These are phyloP conservation scores for Notothenia rossii DNA, from an alignment of 2,113 vertebrate species.

Conservation along the genomic window DNA sequence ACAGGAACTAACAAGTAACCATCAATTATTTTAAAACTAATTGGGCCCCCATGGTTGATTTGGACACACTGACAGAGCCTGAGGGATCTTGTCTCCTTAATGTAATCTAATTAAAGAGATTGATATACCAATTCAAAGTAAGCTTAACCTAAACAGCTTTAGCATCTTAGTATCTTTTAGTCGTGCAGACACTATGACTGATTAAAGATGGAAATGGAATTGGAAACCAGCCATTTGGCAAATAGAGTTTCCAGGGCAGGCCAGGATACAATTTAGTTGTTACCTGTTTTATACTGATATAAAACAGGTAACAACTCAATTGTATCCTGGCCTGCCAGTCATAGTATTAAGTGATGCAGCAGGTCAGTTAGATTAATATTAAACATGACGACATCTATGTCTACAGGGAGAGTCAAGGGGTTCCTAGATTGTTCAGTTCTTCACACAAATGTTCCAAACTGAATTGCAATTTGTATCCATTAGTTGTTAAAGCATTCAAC, in stretches of 20 bases:
- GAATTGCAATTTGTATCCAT: neutral
- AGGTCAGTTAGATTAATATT: neutral
- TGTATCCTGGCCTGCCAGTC: too few species aligned
- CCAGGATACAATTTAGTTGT: neutral
- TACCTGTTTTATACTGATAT: neutral
- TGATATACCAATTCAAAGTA: slow-evolving; percentile 57
- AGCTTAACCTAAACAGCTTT: slow-evolving; percentile 41
- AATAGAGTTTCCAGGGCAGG: neutral
- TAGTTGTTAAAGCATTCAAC: neutral
- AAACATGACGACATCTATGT: neutral
- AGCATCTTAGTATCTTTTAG: slow-evolving; percentile 41
- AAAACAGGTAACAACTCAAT: too few species aligned
- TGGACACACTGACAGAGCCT: slow-evolving; percentile 1
- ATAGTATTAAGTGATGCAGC: neutral
- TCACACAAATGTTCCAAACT: neutral
- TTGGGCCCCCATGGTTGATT: neutral
- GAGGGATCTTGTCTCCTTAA: slow-evolving; percentile 28
- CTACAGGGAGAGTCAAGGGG: neutral
- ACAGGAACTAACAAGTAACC: neutral
- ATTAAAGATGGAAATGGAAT: slow-evolving; percentile 28
- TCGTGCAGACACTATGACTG: slow-evolving; percentile 19
- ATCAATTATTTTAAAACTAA: neutral
- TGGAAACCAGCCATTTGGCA: slow-evolving; percentile 14
- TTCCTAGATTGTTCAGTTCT: neutral
- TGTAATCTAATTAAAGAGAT: slow-evolving; percentile 65